Base-by-base conservation (phyloP, 2,888 invertebrate species). In the Phalera bucephala region DNA sequence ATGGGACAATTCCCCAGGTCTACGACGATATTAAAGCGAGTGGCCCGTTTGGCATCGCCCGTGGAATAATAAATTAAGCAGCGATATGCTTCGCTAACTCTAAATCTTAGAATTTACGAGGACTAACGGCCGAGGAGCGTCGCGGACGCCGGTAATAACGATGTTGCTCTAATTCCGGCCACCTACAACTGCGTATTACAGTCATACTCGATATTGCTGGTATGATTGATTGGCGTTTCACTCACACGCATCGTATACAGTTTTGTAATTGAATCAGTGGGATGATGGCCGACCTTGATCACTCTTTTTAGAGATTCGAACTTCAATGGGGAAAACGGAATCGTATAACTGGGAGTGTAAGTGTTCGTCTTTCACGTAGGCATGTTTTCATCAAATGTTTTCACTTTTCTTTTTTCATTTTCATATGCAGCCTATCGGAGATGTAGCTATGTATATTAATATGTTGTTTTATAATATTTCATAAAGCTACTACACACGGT, bases 91-190 rank as follows among this genome's bases (percentile, higher is more conserved):
- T 40, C 31, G 52, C 59, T 65, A 53, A 56, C 54, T 64, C 64
- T 72, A 69, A 74, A 72, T 61, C 63, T 63, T 55, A 57, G 36
- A 71, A 72, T 77, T 76, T 74, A 79, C 64, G 71, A 67, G 62
- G 65, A 65, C 59, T 60, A 58, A 64, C 63, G 53, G 51, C 52
- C 48, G 45, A 61, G 53, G 48, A 72, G 55, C 61, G 75, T 73
- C 72, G 63, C 63, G 45, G 50, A 60, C 44, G 76, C 77, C 69
- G 80, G 76, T 71, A 78, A 74, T 70, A 80, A 77, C 71, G 78
- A 57, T 59, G 50, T 66, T 66, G 66, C 52, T 74, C 73, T 75
- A 74, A 73, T 77, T 80, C 64, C 60, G 51, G 51, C 55, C 51
- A 48, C 36, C 36, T 35, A 51, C 38, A 38, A 51, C 40, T 39